These are phyloP conservation scores for Coecobrya sp. DNA, from an alignment of 2,888 invertebrate species.

Conservation along the genomic window DNA sequence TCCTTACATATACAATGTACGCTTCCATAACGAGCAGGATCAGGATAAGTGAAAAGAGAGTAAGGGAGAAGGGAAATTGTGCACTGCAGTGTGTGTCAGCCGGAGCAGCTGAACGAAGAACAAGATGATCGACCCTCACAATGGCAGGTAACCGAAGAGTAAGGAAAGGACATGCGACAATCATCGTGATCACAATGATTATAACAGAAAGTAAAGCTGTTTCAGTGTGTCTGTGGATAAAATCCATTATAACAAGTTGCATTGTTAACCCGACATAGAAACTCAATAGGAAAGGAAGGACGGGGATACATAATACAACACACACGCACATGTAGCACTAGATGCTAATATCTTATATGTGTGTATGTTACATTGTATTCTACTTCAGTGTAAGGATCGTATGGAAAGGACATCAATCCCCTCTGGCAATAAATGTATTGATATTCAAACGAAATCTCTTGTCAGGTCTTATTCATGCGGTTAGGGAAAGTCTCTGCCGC, in stretches of 20 bases:
- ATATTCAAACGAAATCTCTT: slow-evolving; percentile 85
- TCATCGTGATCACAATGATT: neutral
- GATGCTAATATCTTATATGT: neutral
- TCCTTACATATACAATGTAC: neutral
- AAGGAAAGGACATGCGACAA: neutral
- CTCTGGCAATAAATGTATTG: slow-evolving; percentile 84
- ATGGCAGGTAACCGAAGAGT: neutral
- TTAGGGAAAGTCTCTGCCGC: slow-evolving; percentile 74
- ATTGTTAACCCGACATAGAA: slow-evolving; percentile 45
- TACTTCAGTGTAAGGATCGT: slow-evolving; percentile 26
- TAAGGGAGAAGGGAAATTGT: neutral
- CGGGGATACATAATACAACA: slow-evolving; percentile 22
- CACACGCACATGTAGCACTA: neutral
- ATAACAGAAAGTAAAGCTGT: slow-evolving; percentile 13
- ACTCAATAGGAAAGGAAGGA: slow-evolving; percentile 42
- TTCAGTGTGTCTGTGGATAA: slow-evolving; percentile 21
- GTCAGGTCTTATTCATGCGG: slow-evolving; percentile 81
- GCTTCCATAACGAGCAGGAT: neutral
- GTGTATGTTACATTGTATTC: slow-evolving; percentile 34
- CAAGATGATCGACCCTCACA: slow-evolving; percentile 11
- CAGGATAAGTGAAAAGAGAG: neutral
- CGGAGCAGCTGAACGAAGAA: neutral
- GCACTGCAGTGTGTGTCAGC: neutral
- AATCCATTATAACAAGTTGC: slow-evolving; percentile 59
- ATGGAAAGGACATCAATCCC: slow-evolving; percentile 82